Conservation (phyloP, 2,113 vertebrate genomes). For the Apeltes quadracus region DNA sequence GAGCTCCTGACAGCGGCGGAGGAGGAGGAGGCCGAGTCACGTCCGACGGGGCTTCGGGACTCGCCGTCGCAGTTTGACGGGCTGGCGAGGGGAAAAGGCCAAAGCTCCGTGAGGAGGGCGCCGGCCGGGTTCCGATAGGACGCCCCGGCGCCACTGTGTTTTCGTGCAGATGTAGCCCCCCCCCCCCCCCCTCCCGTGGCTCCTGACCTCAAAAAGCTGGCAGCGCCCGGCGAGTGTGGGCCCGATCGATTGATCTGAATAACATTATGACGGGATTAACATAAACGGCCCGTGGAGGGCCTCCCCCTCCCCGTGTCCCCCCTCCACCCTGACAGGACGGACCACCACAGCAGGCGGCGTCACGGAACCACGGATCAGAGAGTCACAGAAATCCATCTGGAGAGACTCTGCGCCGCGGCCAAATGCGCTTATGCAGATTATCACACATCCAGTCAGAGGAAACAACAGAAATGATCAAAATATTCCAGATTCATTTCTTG, state of each 20-base stretch:
- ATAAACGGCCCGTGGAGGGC: conserved; percentile 66
- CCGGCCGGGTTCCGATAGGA: conserved; percentile 55
- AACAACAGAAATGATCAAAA: background rate
- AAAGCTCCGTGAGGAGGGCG: conserved; percentile 39
- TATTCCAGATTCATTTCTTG: background rate
- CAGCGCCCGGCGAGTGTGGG: conserved; percentile 39
- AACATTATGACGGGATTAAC: conserved; percentile 79
- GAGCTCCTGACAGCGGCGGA: conserved; percentile 47
- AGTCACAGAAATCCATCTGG: conserved; percentile 59
- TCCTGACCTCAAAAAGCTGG: conserved; percentile 71
- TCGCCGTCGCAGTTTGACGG: conserved; percentile 59
- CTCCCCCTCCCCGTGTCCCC: no score
- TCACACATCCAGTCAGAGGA: background rate
- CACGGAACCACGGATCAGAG: conserved; percentile 41
- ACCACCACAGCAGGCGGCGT: conserved; percentile 42
- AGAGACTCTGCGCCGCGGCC: conserved; percentile 18
- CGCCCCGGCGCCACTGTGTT: conserved; percentile 50
- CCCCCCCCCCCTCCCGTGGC: conserved; percentile 41
- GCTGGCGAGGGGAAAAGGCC: conserved; percentile 67
- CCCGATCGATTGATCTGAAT: conserved; percentile 80
- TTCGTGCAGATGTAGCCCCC: conserved; percentile 73
- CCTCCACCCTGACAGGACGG: conserved; percentile 2
- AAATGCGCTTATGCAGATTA: conserved; percentile 17
- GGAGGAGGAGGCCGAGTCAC: conserved; percentile 21
- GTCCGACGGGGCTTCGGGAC: conserved; percentile 64